Evolutionary conservation across 2,797 vertebrate genomes (phyloP), one percentile per base, ranked within the genome.

Genomic region (Microctenopoma lineatum): DNA sequence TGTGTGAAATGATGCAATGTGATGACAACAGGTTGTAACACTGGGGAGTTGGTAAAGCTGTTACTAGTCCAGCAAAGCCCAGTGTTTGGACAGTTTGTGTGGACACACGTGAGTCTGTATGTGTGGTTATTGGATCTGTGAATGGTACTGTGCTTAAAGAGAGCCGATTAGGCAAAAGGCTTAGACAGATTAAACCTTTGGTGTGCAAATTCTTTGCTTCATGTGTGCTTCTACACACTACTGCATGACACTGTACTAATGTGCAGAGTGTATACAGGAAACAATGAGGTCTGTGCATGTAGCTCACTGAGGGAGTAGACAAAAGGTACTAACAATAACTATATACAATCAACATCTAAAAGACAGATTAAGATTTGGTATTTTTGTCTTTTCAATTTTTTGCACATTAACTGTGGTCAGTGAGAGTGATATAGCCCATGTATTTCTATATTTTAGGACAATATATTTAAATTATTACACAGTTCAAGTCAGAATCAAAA

Each of bases 11-110:
- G 92, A 92, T 86, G 90, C 88, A 92, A 92, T 39, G 72, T 80
- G 72, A 76, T 68, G 80, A 90, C 87, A 92, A 89, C 90, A 91
- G 88, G 90, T 90, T 91, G 89, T 88, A 91, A 92, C 77, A 78
- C 39, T 0, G 73, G 77, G 77, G 84, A 60, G 52, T 75, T 13
- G 41, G 47, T 83, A 64, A 81, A 85, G 64, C 81, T 60, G 76
- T 55, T 74, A 77, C 71, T 71, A 82, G 70, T 66, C 67, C 27
- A 2, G 68, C 61, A 66, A 76, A 77, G 46, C 41, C 55, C 26
- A 8, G 10, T 18, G 64, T 69, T 65, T 60, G 62, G 71, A 63
- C 60, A 50, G 62, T 51, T 36, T 48, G 34, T 47, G 34, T 56
- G 63, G 51, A 46, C 63, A 55, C 51, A 39, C 18, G 59, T 64